A percentile compares a stretch with the other conserved stretches of the same genome.
Conservation (phyloP, 2,888 invertebrate species). For the Lutraria lutraria region DNA sequence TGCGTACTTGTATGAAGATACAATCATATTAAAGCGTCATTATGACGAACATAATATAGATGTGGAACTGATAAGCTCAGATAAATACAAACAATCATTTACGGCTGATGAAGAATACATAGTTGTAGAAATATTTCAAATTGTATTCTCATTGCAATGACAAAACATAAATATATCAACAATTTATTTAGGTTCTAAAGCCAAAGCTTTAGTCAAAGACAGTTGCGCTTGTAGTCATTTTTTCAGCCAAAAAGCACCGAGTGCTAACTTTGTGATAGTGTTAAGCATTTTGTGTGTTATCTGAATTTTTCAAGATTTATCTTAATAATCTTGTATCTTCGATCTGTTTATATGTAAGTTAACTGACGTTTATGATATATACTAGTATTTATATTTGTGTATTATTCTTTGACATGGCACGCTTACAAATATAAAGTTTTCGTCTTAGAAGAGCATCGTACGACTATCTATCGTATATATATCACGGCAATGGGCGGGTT, state of each 20-base stretch:
- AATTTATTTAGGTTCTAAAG: background rate
- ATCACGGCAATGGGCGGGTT: background rate
- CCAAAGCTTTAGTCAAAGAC: background rate
- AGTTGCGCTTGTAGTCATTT: background rate
- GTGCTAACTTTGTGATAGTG: background rate
- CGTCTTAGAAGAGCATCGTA: background rate
- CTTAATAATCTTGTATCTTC: background rate
- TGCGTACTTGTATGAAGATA: background rate
- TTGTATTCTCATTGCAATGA: background rate
- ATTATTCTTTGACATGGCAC: conserved; percentile 3
- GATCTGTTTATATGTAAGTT: background rate
- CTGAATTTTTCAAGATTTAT: too few species aligned
- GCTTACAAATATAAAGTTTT: background rate
- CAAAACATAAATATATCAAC: background rate
- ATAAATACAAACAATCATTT: background rate
- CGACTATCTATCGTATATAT: background rate
- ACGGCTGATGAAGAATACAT: background rate
- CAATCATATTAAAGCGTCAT: conserved; percentile 7
- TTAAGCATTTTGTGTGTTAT: background rate
- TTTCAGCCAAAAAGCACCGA: background rate
- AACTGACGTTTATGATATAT: background rate
- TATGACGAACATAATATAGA: background rate
- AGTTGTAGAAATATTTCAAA: background rate
- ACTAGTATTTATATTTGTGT: background rate
- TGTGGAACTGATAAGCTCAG: background rate